A percentile compares a stretch with the other conserved stretches of the same genome.
Evolutionary conservation across 2,113 vertebrate genomes (phyloP).

Genomic region (Narcine bancroftii): DNA sequence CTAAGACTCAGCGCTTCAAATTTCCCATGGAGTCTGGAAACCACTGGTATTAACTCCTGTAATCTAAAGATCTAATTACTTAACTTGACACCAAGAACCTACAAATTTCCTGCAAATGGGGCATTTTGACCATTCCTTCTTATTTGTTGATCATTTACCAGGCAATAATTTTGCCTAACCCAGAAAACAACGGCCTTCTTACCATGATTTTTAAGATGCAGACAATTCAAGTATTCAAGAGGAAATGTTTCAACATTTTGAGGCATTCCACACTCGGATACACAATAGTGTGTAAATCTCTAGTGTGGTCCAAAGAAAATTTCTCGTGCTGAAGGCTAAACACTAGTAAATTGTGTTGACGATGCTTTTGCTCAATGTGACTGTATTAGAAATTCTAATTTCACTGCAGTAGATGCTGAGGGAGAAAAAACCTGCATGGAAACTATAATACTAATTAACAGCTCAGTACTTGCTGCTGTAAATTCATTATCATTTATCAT

Average conservation of each 20-base stretch:
- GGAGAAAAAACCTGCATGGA: neutral
- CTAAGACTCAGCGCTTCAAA: too few relatives aligned
- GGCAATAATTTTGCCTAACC: too few relatives aligned
- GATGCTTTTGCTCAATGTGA: constrained; percentile 9
- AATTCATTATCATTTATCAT: constrained; percentile 38
- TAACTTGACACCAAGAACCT: too few relatives aligned
- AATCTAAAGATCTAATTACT: too few relatives aligned
- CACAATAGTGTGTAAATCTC: neutral
- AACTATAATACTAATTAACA: constrained; percentile 36
- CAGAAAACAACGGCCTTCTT: neutral
- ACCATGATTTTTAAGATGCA: neutral
- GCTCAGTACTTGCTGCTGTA: constrained; percentile 34
- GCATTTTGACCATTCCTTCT: too few relatives aligned
- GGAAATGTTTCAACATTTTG: neutral
- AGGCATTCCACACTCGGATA: neutral
- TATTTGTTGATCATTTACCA: too few relatives aligned
- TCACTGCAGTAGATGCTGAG: constrained; percentile 8
- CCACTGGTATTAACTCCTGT: too few relatives aligned
- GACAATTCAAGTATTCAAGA: neutral
- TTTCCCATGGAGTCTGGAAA: too few relatives aligned
- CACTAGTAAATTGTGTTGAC: constrained; percentile 2
- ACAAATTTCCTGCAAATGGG: too few relatives aligned
- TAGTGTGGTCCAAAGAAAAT: neutral
- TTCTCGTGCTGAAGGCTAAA: neutral
- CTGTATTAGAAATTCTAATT: neutral